Evolutionary conservation across 2,113 vertebrate genomes (phyloP).

Genomic region (Percina caprodes): DNA sequence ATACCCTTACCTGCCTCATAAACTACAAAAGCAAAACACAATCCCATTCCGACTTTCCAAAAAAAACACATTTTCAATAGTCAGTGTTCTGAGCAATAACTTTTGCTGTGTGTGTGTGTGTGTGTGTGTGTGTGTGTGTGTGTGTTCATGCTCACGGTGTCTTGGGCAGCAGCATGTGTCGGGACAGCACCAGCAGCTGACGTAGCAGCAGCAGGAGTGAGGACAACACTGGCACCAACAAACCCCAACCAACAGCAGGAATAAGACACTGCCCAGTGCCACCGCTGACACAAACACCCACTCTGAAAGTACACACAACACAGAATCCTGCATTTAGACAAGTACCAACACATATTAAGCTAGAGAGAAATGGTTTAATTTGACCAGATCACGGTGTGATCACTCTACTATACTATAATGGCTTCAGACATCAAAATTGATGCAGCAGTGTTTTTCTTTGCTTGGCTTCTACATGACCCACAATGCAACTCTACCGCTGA

Average conservation of each 20-base stretch:
- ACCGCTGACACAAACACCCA: slow-evolving; percentile 95
- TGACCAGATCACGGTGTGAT: no score
- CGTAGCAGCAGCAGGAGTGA: slow-evolving; percentile 96
- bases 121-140: neutral
- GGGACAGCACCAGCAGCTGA: slow-evolving; percentile 95
- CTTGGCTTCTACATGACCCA: no score
- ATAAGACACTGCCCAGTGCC: slow-evolving; percentile 88
- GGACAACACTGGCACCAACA: slow-evolving; percentile 99
- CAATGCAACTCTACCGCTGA: neutral
- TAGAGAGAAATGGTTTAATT: neutral
- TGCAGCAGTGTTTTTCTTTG: no score
- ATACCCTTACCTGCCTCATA: slow-evolving; percentile 96
- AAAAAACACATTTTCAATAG: neutral
- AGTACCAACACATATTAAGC: neutral
- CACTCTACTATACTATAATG: neutral
- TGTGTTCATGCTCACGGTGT: slow-evolving; percentile 88
- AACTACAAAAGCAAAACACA: slow-evolving; percentile 80
- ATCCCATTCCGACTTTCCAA: neutral
- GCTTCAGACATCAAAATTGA: no score
- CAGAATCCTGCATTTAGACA: slow-evolving; percentile 6
- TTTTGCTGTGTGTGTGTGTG: neutral
- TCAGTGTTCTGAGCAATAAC: neutral
- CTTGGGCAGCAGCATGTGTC: slow-evolving; percentile 97
- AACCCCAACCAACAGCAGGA: slow-evolving; percentile 92
- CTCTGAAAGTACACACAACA: slow-evolving; percentile 83